Conservation (phyloP, 2,113 vertebrate species). For the Chloropsis cyanopogon region DNA sequence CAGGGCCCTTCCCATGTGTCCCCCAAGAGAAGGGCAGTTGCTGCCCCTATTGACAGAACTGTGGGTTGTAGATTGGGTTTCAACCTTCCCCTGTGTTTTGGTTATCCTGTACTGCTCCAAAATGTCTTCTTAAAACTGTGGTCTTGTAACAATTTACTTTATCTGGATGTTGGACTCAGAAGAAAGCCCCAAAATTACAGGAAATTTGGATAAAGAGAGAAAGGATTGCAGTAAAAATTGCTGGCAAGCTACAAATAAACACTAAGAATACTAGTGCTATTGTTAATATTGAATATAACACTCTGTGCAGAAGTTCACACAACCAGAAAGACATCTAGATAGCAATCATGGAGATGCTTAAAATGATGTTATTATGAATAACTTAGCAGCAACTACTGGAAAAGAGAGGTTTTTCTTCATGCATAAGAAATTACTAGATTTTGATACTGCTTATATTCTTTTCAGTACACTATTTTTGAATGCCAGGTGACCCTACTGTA, state of each 20-base stretch:
- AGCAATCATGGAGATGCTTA: background rate
- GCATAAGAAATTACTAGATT: background rate
- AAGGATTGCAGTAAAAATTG: background rate
- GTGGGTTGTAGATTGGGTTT: accelerated
- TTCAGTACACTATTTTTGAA: background rate
- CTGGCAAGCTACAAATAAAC: background rate
- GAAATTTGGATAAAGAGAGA: background rate
- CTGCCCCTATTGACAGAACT: accelerated
- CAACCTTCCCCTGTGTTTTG: background rate
- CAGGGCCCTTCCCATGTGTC: accelerated
- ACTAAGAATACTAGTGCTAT: background rate
- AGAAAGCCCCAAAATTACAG: background rate
- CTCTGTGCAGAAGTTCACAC: background rate
- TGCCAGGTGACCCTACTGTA: background rate
- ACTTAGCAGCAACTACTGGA: background rate
- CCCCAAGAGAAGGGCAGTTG: background rate
- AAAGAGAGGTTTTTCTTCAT: background rate
- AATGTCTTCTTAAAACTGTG: background rate
- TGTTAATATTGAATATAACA: background rate
- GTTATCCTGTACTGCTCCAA: background rate
- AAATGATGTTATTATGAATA: background rate
- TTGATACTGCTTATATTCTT: background rate
- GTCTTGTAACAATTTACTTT: background rate
- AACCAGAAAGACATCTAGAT: background rate
- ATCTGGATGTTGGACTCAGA: background rate